Conservation (phyloP, 1,140 invertebrate species). For the Penaeus indicus region DNA sequence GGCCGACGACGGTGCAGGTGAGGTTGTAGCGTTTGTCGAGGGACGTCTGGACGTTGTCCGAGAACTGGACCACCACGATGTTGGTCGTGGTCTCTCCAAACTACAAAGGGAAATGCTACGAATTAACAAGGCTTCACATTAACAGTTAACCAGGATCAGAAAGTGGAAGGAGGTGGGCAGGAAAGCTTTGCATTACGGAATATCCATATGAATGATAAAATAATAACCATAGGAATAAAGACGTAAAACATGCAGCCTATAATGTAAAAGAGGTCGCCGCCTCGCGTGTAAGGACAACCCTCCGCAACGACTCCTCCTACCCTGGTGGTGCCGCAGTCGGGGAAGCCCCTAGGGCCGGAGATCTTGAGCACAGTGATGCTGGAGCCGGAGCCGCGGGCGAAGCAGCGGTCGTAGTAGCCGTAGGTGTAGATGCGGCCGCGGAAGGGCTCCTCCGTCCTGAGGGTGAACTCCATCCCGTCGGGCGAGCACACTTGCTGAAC, state of each 20-base stretch:
- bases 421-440: constrained; percentile 91
- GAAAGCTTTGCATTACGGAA: constrained; percentile 23
- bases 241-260: background rate
- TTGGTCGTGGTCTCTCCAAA: constrained; percentile 94
- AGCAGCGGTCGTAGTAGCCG: constrained; percentile 91
- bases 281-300: no score
- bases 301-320: constrained; percentile 70
- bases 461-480: constrained; percentile 89
- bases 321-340: constrained; percentile 89
- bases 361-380: constrained; percentile 86
- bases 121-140: background rate
- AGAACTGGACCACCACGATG: constrained; percentile 94
- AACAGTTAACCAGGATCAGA: background rate
- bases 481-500: constrained; percentile 93
- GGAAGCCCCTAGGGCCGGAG: constrained; percentile 88
- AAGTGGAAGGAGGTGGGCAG: background rate
- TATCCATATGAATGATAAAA: background rate
- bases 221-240: background rate
- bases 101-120: constrained; percentile 43
- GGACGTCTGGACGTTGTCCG: constrained; percentile 91
- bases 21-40: constrained; percentile 92
- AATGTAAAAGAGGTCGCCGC: background rate
- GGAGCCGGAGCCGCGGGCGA: constrained; percentile 89
- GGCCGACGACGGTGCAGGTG: constrained; percentile 89
- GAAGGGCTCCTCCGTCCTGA: constrained; percentile 89